A percentile compares a stretch with the other conserved stretches of the same genome.
phyloP scores from a whole-genome alignment of 2,113 vertebrate species.

The Corynorhinus townsendii region DNA sequence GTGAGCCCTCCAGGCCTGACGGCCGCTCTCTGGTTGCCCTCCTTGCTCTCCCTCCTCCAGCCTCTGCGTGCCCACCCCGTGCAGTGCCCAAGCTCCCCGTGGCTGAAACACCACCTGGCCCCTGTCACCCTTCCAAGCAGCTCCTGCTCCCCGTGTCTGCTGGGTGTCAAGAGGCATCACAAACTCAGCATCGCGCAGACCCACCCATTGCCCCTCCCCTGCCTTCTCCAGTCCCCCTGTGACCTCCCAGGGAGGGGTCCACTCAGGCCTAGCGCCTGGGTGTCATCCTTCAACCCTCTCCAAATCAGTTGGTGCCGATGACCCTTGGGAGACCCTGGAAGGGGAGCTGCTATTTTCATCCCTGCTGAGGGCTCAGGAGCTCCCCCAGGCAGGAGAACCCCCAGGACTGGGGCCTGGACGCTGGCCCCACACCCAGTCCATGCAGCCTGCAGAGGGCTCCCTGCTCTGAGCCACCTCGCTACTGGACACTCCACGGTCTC shows the following conservation, averaged over 20 bases:
- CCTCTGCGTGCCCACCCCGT: neutral
- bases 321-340: neutral
- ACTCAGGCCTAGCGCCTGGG: neutral
- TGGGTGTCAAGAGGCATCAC: neutral
- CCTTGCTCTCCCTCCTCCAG: neutral
- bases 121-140: neutral
- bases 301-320: no score
- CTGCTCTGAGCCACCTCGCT: accelerated
- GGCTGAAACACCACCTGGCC: neutral
- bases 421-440: accelerated
- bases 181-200: accelerated
- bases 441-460: neutral
- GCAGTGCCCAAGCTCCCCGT: neutral
- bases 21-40: neutral
- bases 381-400: neutral
- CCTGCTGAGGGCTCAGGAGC: accelerated
- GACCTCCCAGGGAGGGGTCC: neutral
- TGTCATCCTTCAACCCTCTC: neutral
- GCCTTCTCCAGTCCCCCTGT: neutral
- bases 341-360: neutral
- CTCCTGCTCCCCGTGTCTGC: neutral
- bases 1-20: neutral
- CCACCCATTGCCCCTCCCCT: accelerated
- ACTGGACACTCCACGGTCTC: accelerated
- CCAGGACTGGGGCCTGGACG: accelerated